Conservation (phyloP, 2,888 invertebrate genomes). For the Eugnorisma glareosa region DNA sequence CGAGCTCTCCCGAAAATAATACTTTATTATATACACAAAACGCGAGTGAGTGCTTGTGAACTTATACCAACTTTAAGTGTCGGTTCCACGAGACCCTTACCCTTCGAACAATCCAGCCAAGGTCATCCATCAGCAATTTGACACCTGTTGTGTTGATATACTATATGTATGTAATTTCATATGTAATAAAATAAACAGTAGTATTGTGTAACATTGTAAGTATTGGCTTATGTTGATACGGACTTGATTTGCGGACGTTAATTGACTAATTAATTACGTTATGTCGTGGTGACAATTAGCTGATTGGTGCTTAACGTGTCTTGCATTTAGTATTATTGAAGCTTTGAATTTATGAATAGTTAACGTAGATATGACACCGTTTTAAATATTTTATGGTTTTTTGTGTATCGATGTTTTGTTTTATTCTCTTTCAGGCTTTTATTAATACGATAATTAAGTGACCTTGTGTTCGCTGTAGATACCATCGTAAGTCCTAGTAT, state of each 20-base stretch:
- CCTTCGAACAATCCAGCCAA: constrained; percentile 78
- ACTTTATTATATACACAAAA: constrained; percentile 76
- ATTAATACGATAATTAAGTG: constrained; percentile 7
- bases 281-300: constrained; percentile 47
- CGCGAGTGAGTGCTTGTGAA: constrained; percentile 86
- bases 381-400: constrained; percentile 9
- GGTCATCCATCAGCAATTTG: constrained; percentile 83
- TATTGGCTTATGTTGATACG: constrained; percentile 46
- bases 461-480: constrained; percentile 10
- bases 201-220: constrained; percentile 57
- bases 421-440: constrained; percentile 8
- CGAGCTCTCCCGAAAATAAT: constrained; percentile 67
- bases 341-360: constrained; percentile 23
- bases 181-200: constrained; percentile 66
- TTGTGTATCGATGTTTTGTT: constrained; percentile 5
- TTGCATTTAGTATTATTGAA: constrained; percentile 31
- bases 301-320: constrained; percentile 48
- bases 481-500: not conserved
- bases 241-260: constrained; percentile 52
- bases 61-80: constrained; percentile 78
- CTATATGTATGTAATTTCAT: constrained; percentile 80
- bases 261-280: constrained; percentile 58
- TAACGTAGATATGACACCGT: not conserved
- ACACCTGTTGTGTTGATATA: constrained; percentile 87
- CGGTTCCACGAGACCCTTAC: constrained; percentile 70